Evolutionary conservation across 2,888 invertebrate genomes (phyloP).

Genomic region (Coecobrya sp.): DNA sequence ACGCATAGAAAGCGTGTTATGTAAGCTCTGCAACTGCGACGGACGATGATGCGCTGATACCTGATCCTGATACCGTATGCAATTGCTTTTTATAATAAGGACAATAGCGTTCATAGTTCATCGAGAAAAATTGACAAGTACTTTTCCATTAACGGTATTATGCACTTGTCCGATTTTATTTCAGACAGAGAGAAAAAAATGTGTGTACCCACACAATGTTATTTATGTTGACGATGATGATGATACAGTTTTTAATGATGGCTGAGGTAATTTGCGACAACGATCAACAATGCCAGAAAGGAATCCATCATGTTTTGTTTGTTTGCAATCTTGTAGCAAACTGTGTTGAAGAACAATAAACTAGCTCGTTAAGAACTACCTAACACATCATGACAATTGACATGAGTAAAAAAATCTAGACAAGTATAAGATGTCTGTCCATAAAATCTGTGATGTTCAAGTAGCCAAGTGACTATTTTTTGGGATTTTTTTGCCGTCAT

Average conservation of each 20-base stretch:
- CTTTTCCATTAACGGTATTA: background rate
- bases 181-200: background rate
- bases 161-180: background rate
- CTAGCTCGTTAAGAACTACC: slow-evolving; percentile 22
- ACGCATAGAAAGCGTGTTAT: slow-evolving; percentile 7
- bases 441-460: background rate
- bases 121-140: background rate
- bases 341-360: background rate
- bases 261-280: background rate
- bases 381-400: slow-evolving; percentile 22
- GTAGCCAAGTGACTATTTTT: background rate
- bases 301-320: slow-evolving; percentile 24
- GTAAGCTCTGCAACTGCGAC: too few species aligned
- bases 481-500: background rate
- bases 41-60: background rate
- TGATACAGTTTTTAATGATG: slow-evolving; percentile 36
- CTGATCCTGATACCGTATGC: background rate
- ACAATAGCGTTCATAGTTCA: background rate
- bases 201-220: slow-evolving; percentile 32
- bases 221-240: slow-evolving; percentile 2
- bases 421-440: background rate
- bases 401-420: background rate
- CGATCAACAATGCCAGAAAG: slow-evolving; percentile 1
- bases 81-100: background rate
- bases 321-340: background rate